Base-by-base conservation (phyloP, 2,888 invertebrate genomes). In the Macrophya annulata region DNA sequence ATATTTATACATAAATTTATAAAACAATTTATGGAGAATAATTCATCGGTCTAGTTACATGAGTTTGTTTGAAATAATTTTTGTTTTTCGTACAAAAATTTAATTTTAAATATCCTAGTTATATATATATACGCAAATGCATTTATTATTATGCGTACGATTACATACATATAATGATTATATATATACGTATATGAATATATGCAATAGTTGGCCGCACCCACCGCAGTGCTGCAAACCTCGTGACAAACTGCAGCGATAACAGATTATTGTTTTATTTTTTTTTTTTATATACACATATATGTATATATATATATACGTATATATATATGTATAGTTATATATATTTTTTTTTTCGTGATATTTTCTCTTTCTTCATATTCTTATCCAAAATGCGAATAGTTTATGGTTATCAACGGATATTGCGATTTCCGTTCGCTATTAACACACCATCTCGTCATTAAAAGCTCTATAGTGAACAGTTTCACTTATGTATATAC, bases 331-430 rank as follows among this genome's bases (percentile, higher is more conserved):
- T n/a, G n/a, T n/a, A n/a, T n/a, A n/a, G n/a, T n/a, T n/a, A n/a
- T n/a, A n/a, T 37, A 31, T 87, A 86, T 90, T 74, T 74, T 45
- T 74, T 74, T 43, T 21, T 43, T 43, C n/a, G n/a, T n/a, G n/a
- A n/a, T 31, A 2, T 31, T 3, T 31, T 31, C 31, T 31, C 31
- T 43, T 71, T 91, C 91, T 91, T 89, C 86, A 76, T 88, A 89
- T 89, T 88, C 89, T 90, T 90, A 89, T 90, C 89, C 87, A 88
- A 87, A 89, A 89, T 89, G 89, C 90, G 90, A 91, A 91, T 90
- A 90, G 89, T 86, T 87, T 88, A 87, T 85, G 87, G 89, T 91
- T 92, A 92, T 91, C 92, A 83, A 68, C 82, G 82, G 82, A 83
- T 68, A 83, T 83, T 83, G 82, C 48, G 82, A 62, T 83, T 81